Base-by-base conservation (phyloP, 1,140 invertebrate genomes). In the Heliconius congener region DNA sequence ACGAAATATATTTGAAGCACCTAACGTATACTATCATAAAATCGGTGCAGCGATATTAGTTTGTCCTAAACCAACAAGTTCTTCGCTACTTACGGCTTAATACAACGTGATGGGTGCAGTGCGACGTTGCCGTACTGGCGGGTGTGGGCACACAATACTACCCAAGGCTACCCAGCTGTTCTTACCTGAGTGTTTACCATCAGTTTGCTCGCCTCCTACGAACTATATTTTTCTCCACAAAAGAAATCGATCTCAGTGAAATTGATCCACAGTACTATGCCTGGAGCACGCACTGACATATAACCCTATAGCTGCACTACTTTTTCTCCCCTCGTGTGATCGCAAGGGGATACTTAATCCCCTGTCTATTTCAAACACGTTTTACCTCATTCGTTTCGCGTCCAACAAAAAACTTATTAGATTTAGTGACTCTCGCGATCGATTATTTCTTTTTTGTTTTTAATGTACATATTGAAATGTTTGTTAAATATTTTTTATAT, bases 331-430 rank as follows among this genome's bases (percentile, higher is more conserved):
- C 85, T 83, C 80, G 72, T 80, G 74, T 74, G 82, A 83, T 82
- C 87, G 83, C 84, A 85, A 92, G 91, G 92, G 92, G 91, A 91
- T 87, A 91, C 87, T 90, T 94, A 93, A 94, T 92, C 93, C 93
- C 93, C 92, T 93, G 93, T 92, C 93, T 93, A 93, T 94, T 92
- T 93, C 91, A 91, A 93, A 94, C 92, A 94, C 92, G 92, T 93
- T 93, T 93, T 88, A 91, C 93, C 89, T 94, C 92, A 93, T 91
- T 92, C 93, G 88, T 90, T 90, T 89, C 88, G 87, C 91, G 91
- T 90, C 86, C 85, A 81, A 93, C 88, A 93, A 94, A 94, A 94
- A 94, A 93, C 84, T 93, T 93, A 93, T 93, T 93, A 93, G 90
- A 93, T 93, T 93, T 88, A 93, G 85, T 90, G 87, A 75, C 79